A percentile compares a stretch with the other conserved stretches of the same genome.
Conservation (phyloP, 2,888 invertebrate genomes). For the Taenaris catops region DNA sequence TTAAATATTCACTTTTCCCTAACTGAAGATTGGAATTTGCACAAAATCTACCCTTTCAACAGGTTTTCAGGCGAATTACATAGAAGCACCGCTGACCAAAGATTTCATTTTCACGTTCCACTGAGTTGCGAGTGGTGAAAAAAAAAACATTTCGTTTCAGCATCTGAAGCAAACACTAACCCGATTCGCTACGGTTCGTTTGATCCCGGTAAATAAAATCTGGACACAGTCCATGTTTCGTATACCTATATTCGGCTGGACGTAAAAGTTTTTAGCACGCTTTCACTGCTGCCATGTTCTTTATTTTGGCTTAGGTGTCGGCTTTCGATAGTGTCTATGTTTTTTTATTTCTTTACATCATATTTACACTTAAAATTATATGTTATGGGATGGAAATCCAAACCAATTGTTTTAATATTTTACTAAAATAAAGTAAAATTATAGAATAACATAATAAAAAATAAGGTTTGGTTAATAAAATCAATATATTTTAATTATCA, state of each 20-base stretch:
- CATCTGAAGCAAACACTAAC: constrained; percentile 44
- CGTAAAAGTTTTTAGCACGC: constrained; percentile 5
- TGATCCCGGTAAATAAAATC: constrained; percentile 54
- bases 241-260: constrained; percentile 1
- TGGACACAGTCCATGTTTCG: constrained; percentile 8
- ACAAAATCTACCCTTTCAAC: constrained; percentile 10
- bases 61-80: constrained; percentile 15
- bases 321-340: neutral
- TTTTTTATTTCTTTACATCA: too few relatives aligned
- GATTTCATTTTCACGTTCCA: constrained; percentile 24
- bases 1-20: constrained; percentile 1
- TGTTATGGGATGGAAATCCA: too few relatives aligned
- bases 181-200: constrained; percentile 41
- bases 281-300: neutral
- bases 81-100: constrained; percentile 21
- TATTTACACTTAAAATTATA: too few relatives aligned
- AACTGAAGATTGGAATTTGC: constrained; percentile 3
- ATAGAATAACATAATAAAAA: constrained; percentile 3
- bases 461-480: constrained; percentile 16
- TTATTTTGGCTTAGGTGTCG: neutral
- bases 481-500: too few relatives aligned
- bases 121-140: constrained; percentile 28
- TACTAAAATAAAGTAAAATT: too few relatives aligned
- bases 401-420: too few relatives aligned
- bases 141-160: constrained; percentile 35